Base-by-base conservation (phyloP, 2,113 vertebrate genomes). In the Gambusia holbrooki region DNA sequence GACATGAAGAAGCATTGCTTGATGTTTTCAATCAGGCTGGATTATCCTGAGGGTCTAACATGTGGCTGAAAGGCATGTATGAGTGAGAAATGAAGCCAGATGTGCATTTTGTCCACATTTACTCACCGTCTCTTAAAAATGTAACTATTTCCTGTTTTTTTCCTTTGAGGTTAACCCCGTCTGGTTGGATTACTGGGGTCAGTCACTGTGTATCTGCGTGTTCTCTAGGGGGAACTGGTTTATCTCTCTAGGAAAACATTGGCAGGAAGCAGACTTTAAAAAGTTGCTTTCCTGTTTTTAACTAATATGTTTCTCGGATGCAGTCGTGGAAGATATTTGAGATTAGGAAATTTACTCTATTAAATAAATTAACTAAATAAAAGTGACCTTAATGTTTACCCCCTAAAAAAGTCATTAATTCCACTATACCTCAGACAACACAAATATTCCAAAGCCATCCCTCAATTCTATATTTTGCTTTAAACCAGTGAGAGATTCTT, bases 111-210 rank as follows among this genome's bases (percentile, higher is more conserved):
- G 40, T 60, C 51, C 37, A 45, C 15, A 45, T 62, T 84, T 84
- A 79, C 80, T 6, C 22, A 73, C 48, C 29, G 30, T 32, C 2
- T 89, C 71, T 62, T 78, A 80, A 81, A 70, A 48, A 81, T 27
- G 3, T 30, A 69, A 25, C 14, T 28, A 33, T 80, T 86, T 93
- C 87, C 89, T 90, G 86, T 85, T 37, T 85, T 69, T 33, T 76
- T 74, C 71, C 62, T 22, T 22, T 62, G 30, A 42, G 22, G 4
- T 76, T 60, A 83, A 76, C 45, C 64, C 42, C 62, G 67, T 74
- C 19, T 37, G 64, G 3, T 32, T 32, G 54, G 65, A 77, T 54
- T 15, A 51, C 3, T 64, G 29, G 37, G 33, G 11, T 72, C 29
- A 32, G 15, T 28, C 2, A 13, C 3, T 45, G 11, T 40, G 22